A percentile compares a stretch with the other conserved stretches of the same genome.
Evolutionary conservation across 35 echinoderm and acorn worm species (phyloP).

Genomic region (Apostichopus californicus): DNA sequence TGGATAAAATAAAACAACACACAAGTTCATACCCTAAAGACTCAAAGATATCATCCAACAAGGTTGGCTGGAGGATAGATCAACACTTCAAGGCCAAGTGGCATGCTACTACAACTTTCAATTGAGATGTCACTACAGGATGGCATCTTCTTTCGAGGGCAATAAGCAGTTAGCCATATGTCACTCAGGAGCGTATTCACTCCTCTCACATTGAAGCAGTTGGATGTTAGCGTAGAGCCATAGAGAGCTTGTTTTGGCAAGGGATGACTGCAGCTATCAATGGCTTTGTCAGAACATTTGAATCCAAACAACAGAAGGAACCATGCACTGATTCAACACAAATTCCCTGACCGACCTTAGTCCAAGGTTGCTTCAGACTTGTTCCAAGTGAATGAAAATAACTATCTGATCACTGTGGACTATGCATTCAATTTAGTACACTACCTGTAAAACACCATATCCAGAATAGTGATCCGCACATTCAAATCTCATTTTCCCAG

Average conservation of each 20-base stretch:
- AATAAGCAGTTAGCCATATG: conserved; percentile 53
- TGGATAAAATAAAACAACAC: conserved; percentile 16
- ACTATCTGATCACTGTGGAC: too few species aligned
- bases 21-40: background rate
- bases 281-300: conserved; percentile 63
- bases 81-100: background rate
- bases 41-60: conserved; percentile 49
- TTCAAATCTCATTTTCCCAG: conserved; percentile 46
- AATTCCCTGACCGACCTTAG: too few species aligned
- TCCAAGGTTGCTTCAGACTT: too few species aligned
- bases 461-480: conserved; percentile 36
- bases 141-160: conserved; percentile 66
- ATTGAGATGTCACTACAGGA: conserved; percentile 56
- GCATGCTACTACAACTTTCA: conserved; percentile 59
- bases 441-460: conserved; percentile 48
- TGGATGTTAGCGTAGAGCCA: conserved; percentile 18
- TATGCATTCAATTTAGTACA: too few species aligned
- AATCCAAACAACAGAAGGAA: conserved; percentile 47
- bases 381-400: too few species aligned
- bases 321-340: conserved; percentile 48
- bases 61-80: conserved; percentile 68
- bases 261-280: conserved; percentile 31
- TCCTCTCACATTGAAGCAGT: background rate
- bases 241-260: conserved; percentile 23
- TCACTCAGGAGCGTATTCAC: background rate